Conservation (phyloP, 2,888 invertebrate genomes). For the Syrphus vitripennis region DNA sequence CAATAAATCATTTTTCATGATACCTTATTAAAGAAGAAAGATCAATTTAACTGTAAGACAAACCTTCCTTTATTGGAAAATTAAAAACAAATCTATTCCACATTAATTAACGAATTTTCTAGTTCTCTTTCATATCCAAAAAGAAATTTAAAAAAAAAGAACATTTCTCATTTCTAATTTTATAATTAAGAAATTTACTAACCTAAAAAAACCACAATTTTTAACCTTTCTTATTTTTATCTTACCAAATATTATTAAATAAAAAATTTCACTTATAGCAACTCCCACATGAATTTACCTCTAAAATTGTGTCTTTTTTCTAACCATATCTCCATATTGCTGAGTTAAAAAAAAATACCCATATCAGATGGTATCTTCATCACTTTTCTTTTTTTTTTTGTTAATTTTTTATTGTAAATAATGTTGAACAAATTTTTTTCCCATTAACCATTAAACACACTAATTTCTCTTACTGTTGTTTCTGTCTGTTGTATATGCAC, state of each 20-base stretch:
- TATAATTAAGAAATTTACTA: slow-evolving; percentile 23
- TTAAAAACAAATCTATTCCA: neutral
- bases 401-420: neutral
- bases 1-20: neutral
- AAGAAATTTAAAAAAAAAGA: neutral
- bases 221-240: slow-evolving; percentile 10
- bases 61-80: neutral
- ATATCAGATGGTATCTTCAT: slow-evolving; percentile 31
- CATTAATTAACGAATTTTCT: neutral
- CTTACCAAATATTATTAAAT: slow-evolving; percentile 25
- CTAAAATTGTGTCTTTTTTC: neutral
- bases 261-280: neutral
- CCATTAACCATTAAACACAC: slow-evolving; percentile 52
- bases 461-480: slow-evolving; percentile 50
- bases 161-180: neutral
- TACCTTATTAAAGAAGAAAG: neutral
- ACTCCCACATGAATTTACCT: neutral
- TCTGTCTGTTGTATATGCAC: neutral
- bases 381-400: slow-evolving; percentile 42
- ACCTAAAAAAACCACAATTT: neutral
- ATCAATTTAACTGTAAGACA: neutral
- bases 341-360: neutral
- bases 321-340: neutral
- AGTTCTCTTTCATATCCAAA: neutral
- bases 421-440: slow-evolving; percentile 11